phyloP scores from a whole-genome alignment of 2,113 vertebrate genomes.

The Halichoeres trimaculatus region DNA sequence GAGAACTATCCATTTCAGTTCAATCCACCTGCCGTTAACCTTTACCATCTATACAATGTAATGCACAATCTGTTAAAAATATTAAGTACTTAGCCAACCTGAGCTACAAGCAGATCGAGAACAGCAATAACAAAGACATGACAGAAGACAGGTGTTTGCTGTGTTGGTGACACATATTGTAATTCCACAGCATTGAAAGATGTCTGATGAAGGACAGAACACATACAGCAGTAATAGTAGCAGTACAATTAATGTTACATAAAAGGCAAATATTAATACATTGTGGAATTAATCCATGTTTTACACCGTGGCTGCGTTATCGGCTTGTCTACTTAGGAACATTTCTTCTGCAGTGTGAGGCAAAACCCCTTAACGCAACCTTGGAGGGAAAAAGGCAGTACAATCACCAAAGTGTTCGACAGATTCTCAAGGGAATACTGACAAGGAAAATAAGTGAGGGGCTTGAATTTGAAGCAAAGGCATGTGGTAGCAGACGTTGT shows the following conservation, averaged over 20 bases:
- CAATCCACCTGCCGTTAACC: constrained; percentile 50
- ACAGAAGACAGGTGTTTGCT: constrained; percentile 64
- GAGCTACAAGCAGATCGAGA: constrained; percentile 79
- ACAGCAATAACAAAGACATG: constrained; percentile 64
- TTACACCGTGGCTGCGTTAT: constrained; percentile 47
- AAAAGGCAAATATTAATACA: constrained; percentile 75
- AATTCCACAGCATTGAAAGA: constrained; percentile 63
- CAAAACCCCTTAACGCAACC: constrained; percentile 45
- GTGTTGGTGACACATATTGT: constrained; percentile 58
- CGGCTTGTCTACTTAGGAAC: constrained; percentile 40
- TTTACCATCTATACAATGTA: constrained; percentile 78
- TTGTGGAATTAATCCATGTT: constrained; percentile 58
- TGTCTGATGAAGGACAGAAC: constrained; percentile 59
- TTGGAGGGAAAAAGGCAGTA: constrained; percentile 59
- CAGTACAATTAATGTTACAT: constrained; percentile 75
- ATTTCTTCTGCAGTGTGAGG: constrained; percentile 55
- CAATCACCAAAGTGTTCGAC: constrained; percentile 65
- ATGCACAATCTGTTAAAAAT: constrained; percentile 93
- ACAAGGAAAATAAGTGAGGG: constrained; percentile 19
- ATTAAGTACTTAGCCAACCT: constrained; percentile 88
- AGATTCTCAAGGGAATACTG: constrained; percentile 41
- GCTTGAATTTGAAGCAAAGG: constrained; percentile 49
- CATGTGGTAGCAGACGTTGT: constrained; percentile 57
- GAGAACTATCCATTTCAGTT: constrained; percentile 64
- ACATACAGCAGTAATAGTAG: constrained; percentile 74